A percentile compares a stretch with the other conserved stretches of the same genome.
phyloP scores from a whole-genome alignment of 2,797 vertebrate genomes.

The Phalanger gymnotis region DNA sequence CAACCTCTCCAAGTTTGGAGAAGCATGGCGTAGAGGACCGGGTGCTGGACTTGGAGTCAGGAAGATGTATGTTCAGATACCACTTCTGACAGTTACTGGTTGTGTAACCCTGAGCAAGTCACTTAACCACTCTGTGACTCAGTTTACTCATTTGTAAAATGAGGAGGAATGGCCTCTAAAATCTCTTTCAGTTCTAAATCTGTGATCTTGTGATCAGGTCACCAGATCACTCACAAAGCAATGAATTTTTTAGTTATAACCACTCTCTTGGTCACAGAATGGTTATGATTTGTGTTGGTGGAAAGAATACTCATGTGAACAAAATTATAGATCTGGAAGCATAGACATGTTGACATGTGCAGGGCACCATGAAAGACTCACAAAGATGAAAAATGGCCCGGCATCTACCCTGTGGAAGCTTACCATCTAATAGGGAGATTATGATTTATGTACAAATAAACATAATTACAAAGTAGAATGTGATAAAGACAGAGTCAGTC shows the following conservation, averaged over 20 bases:
- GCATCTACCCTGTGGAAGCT: not conserved
- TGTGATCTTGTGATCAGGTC: not conserved
- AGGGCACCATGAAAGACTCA: not conserved
- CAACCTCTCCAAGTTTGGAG: not conserved
- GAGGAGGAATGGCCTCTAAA: not conserved
- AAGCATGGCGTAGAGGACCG: not conserved
- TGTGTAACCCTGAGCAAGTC: not conserved
- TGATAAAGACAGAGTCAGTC: not conserved
- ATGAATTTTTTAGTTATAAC: not conserved
- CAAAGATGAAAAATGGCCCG: not conserved
- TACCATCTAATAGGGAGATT: not conserved
- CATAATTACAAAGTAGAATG: not conserved
- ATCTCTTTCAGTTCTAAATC: not conserved
- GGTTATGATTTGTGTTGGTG: not conserved
- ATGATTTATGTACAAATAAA: not conserved
- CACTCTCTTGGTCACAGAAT: not conserved
- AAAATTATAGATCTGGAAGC: not conserved
- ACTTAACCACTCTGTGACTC: not conserved
- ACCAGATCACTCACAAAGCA: not conserved
- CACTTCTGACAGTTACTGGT: not conserved
- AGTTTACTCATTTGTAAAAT: not conserved
- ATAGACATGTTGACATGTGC: not conserved
- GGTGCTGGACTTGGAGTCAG: not conserved
- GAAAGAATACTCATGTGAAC: not conserved
- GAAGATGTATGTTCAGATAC: not conserved